Conservation (phyloP, 2,888 invertebrate genomes). For the Orchesella flavescens region DNA sequence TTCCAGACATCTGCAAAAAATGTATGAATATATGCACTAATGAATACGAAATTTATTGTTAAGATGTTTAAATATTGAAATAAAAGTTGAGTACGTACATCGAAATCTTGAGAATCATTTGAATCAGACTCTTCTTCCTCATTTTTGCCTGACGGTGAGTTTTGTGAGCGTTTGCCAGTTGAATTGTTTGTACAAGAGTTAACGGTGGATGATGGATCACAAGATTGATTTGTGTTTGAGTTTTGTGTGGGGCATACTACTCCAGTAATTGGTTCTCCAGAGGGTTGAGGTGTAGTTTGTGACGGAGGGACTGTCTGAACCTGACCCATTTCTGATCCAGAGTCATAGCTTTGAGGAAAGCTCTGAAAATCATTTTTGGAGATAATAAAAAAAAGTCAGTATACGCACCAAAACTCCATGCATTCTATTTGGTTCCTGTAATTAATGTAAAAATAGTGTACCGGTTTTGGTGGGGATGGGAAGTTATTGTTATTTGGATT, state of each 20-base stretch:
- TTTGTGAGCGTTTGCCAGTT: conserved; percentile 43
- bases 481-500: conserved; percentile 69
- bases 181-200: conserved; percentile 35
- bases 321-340: conserved; percentile 31
- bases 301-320: conserved; percentile 1
- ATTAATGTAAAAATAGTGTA: conserved; percentile 25
- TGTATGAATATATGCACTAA: too few relatives aligned
- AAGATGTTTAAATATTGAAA: conserved; percentile 12
- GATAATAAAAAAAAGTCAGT: too few relatives aligned
- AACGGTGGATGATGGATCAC: conserved; percentile 23
- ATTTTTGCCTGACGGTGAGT: conserved; percentile 41
- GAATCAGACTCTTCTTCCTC: conserved; percentile 68
- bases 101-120: conserved; percentile 70
- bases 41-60: too few relatives aligned
- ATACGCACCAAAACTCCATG: too few relatives aligned
- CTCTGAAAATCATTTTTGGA: conserved; percentile 31
- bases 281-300: conserved; percentile 24
- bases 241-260: conserved; percentile 45
- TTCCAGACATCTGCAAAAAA: conserved; percentile 35
- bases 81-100: conserved; percentile 48
- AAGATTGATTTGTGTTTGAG: conserved; percentile 8
- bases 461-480: conserved; percentile 58
- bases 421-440: too few relatives aligned
- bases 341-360: conserved; percentile 31
- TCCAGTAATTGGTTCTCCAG: conserved; percentile 14